Base-by-base conservation (phyloP, 2,888 invertebrate species). In the Protophormia terraenovae region DNA sequence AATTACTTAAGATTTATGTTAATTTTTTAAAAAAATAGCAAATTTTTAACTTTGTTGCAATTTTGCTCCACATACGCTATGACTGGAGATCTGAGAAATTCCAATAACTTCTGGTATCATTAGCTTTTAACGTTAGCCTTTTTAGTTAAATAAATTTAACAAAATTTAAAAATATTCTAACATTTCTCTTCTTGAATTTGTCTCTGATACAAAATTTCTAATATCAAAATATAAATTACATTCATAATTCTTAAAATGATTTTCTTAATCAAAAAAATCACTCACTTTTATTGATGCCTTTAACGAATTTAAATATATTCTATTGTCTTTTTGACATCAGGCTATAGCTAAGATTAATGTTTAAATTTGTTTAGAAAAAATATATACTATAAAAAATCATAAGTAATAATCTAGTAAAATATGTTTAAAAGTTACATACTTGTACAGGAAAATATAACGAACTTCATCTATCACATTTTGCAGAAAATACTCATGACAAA, bases 391-490 rank as follows among this genome's bases (percentile, higher is more conserved):
- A n/a, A 14, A n/a, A 27, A 58, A 27, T 58, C 24, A 58, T 22
- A 27, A 27, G n/a, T 58, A 60, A 60, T 60, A 60, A 27, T 32
- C 10, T 32, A 10, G 7, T 7, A n/a, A 5, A 29, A 5, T 7
- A 3, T 16, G 7, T 16, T 19, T 19, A 3, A 47, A 47, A 7
- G n/a, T n/a, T n/a, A 19, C 47, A 19, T 12, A 19, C n/a, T n/a
- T n/a, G n/a, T n/a, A 32, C 2, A 14, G 14, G 3, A 55, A 38
- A 58, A 55, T 24, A 38, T 38, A 67, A 32, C 29, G 38, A 19
- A 50, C 38, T 62, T 62, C 62, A 62, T 27, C 69, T 62, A 41
- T 71, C 60, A 62, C 19, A 62, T 71, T 71, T 62, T 78, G 60
- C 62, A 71, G n/a, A n/a, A n/a, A 78, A 78, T 71, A 38, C 29